Percentiles rank a stretch among this genome's conserved stretches.
These are phyloP conservation scores for Papilio polytes DNA, from an alignment of 1,140 invertebrate species.

Conservation along the genomic window DNA sequence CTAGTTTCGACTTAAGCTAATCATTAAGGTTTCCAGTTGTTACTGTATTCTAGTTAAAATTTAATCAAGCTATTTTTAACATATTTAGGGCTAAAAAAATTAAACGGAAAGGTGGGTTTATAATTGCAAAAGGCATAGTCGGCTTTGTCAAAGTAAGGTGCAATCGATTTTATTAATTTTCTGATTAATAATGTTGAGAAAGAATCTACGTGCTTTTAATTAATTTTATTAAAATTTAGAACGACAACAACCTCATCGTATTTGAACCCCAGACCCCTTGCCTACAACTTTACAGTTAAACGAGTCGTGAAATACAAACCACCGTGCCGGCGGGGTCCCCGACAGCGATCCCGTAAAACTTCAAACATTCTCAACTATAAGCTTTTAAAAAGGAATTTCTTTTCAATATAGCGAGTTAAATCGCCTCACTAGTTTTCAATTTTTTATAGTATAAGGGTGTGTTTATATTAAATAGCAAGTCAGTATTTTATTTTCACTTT, in stretches of 20 bases:
- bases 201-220: background rate
- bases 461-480: too few species aligned
- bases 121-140: too few species aligned
- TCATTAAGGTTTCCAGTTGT: background rate
- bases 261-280: slow-evolving; percentile 2
- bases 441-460: background rate
- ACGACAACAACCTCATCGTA: background rate
- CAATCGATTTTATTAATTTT: too few species aligned
- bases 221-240: background rate
- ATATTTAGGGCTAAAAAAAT: background rate
- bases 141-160: too few species aligned
- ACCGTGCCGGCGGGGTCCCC: background rate
- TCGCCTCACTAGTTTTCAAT: background rate
- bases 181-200: background rate
- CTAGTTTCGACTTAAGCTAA: background rate
- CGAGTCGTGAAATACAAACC: slow-evolving; percentile 29
- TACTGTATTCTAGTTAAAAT: background rate
- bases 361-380: slow-evolving; percentile 4
- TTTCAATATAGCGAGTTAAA: slow-evolving; percentile 9
- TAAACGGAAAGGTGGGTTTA: background rate
- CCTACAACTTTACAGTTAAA: slow-evolving; percentile 12
- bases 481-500: too few species aligned
- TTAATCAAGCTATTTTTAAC: background rate
- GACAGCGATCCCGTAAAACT: background rate
- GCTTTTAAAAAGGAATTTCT: slow-evolving; percentile 7